These are phyloP conservation scores for Pantala flavescens DNA, from an alignment of 1,140 invertebrate species.

Conservation along the genomic window DNA sequence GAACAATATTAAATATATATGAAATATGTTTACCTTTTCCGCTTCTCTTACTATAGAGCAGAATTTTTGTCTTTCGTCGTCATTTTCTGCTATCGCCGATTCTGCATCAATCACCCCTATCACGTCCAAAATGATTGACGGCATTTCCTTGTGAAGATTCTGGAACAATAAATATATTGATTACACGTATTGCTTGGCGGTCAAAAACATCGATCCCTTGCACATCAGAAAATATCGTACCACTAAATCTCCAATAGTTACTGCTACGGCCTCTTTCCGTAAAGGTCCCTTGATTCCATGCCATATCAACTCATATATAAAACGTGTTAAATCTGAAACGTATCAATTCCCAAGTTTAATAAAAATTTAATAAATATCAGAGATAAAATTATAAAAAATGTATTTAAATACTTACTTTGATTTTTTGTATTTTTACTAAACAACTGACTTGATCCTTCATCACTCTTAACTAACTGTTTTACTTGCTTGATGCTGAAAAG, in stretches of 20 bases:
- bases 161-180: constrained; percentile 34
- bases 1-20: constrained; percentile 14
- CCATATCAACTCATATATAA: constrained; percentile 49
- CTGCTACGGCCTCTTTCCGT: constrained; percentile 58
- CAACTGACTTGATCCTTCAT: constrained; percentile 40
- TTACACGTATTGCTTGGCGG: constrained; percentile 17
- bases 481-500: constrained; percentile 42
- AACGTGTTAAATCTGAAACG: constrained; percentile 36
- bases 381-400: not conserved
- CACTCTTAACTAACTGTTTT: constrained; percentile 30
- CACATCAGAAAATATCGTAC: constrained; percentile 39
- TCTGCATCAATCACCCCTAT: constrained; percentile 70
- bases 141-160: constrained; percentile 61
- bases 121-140: constrained; percentile 65
- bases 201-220: constrained; percentile 16
- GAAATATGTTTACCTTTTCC: constrained; percentile 47
- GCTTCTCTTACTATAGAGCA: constrained; percentile 64
- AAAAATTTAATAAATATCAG: constrained; percentile 36
- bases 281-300: constrained; percentile 55
- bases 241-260: constrained; percentile 52
- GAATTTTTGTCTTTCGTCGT: constrained; percentile 61
- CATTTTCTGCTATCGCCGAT: constrained; percentile 43
- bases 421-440: constrained; percentile 35
- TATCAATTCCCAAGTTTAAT: constrained; percentile 35
- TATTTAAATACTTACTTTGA: not conserved